Evolutionary conservation across 2,888 invertebrate genomes (phyloP).

Genomic region (Drosophila buzzatii): DNA sequence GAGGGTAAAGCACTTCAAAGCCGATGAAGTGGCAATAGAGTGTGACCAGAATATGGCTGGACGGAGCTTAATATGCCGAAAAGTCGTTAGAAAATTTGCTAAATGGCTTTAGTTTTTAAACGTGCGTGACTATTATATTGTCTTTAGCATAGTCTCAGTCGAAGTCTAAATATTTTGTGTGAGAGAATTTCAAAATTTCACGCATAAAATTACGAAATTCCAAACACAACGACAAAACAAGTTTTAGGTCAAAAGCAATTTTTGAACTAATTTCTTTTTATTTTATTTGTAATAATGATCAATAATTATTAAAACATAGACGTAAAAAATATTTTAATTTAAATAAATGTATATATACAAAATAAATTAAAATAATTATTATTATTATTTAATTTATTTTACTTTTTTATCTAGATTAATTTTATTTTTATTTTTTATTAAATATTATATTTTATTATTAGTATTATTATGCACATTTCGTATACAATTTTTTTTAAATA

Average conservation of each 20-base stretch:
- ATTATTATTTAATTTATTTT: too few species aligned
- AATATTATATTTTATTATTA: too few species aligned
- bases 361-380: too few species aligned
- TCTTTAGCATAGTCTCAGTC: not conserved
- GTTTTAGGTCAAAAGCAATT: not conserved
- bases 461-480: too few species aligned
- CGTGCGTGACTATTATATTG: not conserved
- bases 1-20: slow-evolving; percentile 14
- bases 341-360: too few species aligned
- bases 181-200: not conserved
- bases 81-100: not conserved
- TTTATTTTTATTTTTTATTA: too few species aligned
- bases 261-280: too few species aligned
- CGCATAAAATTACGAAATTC: not conserved
- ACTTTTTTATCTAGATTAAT: too few species aligned
- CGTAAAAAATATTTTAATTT: too few species aligned
- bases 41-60: slow-evolving; percentile 20
- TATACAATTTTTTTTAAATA: too few species aligned
- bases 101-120: not conserved
- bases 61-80: not conserved
- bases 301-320: too few species aligned
- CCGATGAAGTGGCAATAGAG: slow-evolving; percentile 13
- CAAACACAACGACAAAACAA: not conserved
- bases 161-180: not conserved
- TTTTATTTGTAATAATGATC: too few species aligned